Conservation (phyloP, 2,888 invertebrate species). For the Liopterus haemorrhoidalis region DNA sequence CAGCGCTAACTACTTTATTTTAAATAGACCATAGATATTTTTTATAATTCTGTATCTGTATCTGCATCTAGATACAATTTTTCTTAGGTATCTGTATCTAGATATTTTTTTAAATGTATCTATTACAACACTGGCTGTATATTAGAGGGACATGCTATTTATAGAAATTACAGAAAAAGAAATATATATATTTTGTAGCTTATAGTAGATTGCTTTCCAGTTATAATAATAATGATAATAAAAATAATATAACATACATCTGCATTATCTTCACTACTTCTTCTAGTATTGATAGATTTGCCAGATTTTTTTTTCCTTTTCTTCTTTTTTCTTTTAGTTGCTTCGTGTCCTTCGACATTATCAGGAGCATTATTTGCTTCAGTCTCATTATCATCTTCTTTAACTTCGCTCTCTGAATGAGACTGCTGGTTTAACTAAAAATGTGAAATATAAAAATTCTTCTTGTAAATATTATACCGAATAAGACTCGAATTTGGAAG, state of each 20-base stretch:
- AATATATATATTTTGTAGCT: not conserved
- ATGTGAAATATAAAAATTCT: no score
- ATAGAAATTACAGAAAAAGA: no score
- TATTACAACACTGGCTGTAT: no score
- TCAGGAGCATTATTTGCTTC: constrained; percentile 53
- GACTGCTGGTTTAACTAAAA: constrained; percentile 59
- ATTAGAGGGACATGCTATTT: no score
- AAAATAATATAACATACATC: constrained; percentile 46
- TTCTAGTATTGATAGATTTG: constrained; percentile 47
- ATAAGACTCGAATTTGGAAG: no score
- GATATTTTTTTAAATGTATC: no score
- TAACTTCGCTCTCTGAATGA: constrained; percentile 63
- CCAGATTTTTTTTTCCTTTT: constrained; percentile 60
- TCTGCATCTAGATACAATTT: no score
- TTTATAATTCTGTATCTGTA: no score
- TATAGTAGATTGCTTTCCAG: not conserved
- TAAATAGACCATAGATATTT: no score
- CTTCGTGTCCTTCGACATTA: constrained; percentile 46
- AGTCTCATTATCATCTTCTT: constrained; percentile 62
- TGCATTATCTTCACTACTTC: constrained; percentile 60
- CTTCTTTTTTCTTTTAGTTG: constrained; percentile 54
- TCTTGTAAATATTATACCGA: no score
- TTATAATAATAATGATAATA: constrained; percentile 17
- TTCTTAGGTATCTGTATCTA: no score
- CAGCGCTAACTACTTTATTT: no score